These are phyloP conservation scores for Bombycilla garrulus DNA, from an alignment of 2,113 vertebrate species.

Conservation along the genomic window DNA sequence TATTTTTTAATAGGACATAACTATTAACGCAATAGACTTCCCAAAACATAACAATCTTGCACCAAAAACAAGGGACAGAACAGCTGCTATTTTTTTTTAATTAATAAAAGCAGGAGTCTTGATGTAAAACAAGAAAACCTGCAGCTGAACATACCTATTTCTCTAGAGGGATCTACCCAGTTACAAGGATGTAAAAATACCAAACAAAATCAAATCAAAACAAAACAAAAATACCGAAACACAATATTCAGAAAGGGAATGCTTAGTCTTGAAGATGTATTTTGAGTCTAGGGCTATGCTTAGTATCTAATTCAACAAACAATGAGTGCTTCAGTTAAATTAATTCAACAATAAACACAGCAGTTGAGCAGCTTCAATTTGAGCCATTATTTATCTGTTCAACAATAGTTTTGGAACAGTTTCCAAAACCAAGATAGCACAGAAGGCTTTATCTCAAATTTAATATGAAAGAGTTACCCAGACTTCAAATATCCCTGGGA, in stretches of 20 bases:
- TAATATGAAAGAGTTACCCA: constrained; percentile 15
- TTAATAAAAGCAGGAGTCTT: not conserved
- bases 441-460: constrained; percentile 27
- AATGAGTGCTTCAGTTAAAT: not conserved
- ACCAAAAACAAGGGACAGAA: not conserved
- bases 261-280: not conserved
- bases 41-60: not conserved
- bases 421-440: not conserved
- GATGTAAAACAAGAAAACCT: not conserved
- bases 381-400: not conserved
- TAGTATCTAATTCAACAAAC: not conserved
- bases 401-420: not conserved
- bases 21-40: not conserved
- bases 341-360: not conserved
- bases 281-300: not conserved
- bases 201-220: not conserved
- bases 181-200: not conserved
- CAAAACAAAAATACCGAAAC: not conserved
- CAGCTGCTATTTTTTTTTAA: not conserved
- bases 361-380: not conserved
- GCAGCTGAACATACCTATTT: not conserved
- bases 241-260: not conserved
- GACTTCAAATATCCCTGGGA: constrained; percentile 21
- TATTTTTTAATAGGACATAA: not conserved
- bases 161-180: not conserved